Percentiles rank a stretch among this genome's conserved stretches.
phyloP scores from a whole-genome alignment of 64 coral and sea anemone genomes.

The Actinia equina region DNA sequence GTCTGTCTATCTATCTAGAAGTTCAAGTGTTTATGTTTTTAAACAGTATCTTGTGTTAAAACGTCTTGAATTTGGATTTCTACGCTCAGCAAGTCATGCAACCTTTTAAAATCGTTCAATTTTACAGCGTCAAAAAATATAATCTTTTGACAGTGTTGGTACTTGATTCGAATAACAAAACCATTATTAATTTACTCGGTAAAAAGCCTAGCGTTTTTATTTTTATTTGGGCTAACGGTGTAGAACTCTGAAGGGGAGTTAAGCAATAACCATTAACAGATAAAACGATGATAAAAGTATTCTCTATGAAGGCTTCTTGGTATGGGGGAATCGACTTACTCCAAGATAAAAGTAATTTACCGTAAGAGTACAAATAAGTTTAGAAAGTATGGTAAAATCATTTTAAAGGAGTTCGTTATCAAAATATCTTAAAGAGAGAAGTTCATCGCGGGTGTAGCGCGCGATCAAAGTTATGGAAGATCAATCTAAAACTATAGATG shows the following conservation, averaged over 20 bases:
- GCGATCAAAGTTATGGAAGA: background rate
- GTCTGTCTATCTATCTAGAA: background rate
- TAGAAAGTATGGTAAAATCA: background rate
- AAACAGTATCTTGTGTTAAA: background rate
- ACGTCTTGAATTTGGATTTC: background rate
- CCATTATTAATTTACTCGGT: background rate
- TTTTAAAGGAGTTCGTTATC: background rate
- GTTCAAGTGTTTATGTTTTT: background rate
- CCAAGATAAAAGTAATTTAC: background rate
- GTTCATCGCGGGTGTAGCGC: background rate
- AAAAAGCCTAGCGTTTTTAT: background rate
- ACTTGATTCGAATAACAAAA: background rate
- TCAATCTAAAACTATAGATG: no score
- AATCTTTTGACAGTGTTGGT: no score
- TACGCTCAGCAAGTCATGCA: background rate
- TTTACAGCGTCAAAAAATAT: background rate
- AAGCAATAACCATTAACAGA: background rate
- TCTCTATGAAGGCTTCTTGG: background rate
- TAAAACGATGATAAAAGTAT: background rate
- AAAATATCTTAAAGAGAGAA: background rate
- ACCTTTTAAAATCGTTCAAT: background rate
- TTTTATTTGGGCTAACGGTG: background rate
- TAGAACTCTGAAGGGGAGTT: background rate
- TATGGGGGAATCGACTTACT: background rate
- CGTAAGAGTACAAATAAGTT: background rate